Conservation (phyloP, 2,888 invertebrate species). For the Tachina grossa region DNA sequence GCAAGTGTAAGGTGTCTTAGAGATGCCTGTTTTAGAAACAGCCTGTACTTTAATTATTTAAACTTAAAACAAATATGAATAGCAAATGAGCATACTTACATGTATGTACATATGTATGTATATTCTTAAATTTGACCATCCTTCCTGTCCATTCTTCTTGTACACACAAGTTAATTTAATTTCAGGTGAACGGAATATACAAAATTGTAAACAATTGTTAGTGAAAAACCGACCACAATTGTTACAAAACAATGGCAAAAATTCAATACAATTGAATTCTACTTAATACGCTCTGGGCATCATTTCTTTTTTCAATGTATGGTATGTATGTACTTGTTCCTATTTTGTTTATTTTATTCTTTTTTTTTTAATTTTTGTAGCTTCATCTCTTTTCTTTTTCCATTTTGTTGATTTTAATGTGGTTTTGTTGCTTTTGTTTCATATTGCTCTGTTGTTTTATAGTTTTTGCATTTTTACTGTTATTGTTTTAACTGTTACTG, state of each 20-base stretch:
- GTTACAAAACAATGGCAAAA: constrained; percentile 51
- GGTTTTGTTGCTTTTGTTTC: constrained; percentile 46
- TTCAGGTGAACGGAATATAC: constrained; percentile 16
- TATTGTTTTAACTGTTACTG: constrained; percentile 56
- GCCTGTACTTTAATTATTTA: constrained; percentile 18
- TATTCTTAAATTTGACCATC: background rate
- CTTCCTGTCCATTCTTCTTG: background rate
- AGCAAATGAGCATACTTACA: background rate
- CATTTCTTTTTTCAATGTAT: constrained; percentile 52
- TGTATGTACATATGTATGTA: background rate
- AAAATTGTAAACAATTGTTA: constrained; percentile 50
- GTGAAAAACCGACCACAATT: constrained; percentile 52
- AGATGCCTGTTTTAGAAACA: background rate
- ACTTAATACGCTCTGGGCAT: constrained; percentile 63
- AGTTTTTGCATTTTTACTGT: constrained; percentile 22
- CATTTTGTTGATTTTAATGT: constrained; percentile 59
- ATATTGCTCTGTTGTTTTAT: constrained; percentile 21
- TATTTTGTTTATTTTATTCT: background rate
- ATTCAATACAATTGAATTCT: constrained; percentile 66
- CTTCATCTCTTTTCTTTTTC: background rate
- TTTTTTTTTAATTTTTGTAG: background rate
- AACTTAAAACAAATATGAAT: background rate
- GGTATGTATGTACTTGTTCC: background rate
- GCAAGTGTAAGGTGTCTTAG: too few species aligned
- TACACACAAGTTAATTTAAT: constrained; percentile 4